Evolutionary conservation across 2,797 vertebrate species (phyloP).

Genomic region (Coendou prehensilis): DNA sequence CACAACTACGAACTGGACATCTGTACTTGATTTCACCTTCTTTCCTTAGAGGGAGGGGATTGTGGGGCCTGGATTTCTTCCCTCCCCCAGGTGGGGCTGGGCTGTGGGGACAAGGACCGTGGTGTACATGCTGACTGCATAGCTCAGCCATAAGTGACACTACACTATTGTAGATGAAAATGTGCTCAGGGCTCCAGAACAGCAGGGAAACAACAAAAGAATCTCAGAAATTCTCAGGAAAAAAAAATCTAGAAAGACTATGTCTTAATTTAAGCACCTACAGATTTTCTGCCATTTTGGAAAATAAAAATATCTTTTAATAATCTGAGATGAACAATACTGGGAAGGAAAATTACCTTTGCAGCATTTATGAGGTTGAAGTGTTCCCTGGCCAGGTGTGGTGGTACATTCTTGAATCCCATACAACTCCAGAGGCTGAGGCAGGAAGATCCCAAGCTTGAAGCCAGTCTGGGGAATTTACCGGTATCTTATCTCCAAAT

Average conservation of each 20-base stretch:
- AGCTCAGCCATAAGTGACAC: not conserved
- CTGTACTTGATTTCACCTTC: not conserved
- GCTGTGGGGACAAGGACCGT: too few species aligned
- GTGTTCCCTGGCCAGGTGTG: not conserved
- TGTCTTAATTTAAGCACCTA: not conserved
- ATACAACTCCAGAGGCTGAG: not conserved
- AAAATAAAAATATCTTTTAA: not conserved
- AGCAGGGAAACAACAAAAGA: not conserved
- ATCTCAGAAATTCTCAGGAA: not conserved
- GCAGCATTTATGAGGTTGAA: not conserved
- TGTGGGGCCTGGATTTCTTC: rapidly evolving
- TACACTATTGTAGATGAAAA: not conserved
- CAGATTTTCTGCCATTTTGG: not conserved
- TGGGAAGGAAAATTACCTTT: not conserved
- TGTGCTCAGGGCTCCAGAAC: not conserved
- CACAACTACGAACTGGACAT: rapidly evolving
- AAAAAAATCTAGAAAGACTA: not conserved
- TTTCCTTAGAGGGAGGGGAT: rapidly evolving
- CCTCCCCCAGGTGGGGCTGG: not conserved
- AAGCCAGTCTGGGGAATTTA: not conserved
- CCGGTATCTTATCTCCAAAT: not conserved
- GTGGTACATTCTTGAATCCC: not conserved
- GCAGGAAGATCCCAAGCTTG: not conserved
- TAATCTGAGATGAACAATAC: not conserved
- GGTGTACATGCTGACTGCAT: not conserved